phyloP scores from a whole-genome alignment of 2,888 invertebrate species.

The Lymantria dispar region DNA sequence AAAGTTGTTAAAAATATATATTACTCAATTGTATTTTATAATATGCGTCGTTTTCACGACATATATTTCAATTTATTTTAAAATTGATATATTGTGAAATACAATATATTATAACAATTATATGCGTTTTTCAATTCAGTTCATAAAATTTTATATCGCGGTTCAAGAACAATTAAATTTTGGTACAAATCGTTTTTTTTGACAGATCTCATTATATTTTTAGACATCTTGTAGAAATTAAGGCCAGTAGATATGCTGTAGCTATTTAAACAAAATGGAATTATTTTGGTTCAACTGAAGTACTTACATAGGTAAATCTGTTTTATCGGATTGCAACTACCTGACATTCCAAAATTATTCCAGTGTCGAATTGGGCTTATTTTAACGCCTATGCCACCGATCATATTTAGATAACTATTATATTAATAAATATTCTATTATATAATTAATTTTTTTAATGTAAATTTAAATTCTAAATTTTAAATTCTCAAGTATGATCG shows the following conservation, averaged over 20 bases:
- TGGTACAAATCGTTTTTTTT: slow-evolving; percentile 28
- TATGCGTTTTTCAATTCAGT: neutral
- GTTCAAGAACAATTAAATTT: slow-evolving; percentile 23
- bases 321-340: slow-evolving; percentile 39
- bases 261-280: slow-evolving; percentile 19
- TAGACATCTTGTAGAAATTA: slow-evolving; percentile 44
- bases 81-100: slow-evolving; percentile 2
- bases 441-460: slow-evolving; percentile 8
- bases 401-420: slow-evolving; percentile 44
- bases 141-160: slow-evolving; percentile 1
- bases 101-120: neutral
- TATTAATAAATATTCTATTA: neutral
- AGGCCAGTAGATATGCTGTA: slow-evolving; percentile 24
- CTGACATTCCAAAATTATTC: slow-evolving; percentile 60
- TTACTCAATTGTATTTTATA: no score
- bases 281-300: slow-evolving; percentile 26
- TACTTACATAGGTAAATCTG: slow-evolving; percentile 25
- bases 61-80: slow-evolving; percentile 4
- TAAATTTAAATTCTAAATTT: slow-evolving; percentile 25
- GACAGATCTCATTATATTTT: slow-evolving; percentile 63
- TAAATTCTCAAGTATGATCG: slow-evolving; percentile 25
- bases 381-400: slow-evolving; percentile 52
- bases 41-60: no score
- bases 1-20: neutral
- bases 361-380: slow-evolving; percentile 40